Evolutionary conservation across 2,888 invertebrate species (phyloP).

Genomic region (Coremacera marginata): DNA sequence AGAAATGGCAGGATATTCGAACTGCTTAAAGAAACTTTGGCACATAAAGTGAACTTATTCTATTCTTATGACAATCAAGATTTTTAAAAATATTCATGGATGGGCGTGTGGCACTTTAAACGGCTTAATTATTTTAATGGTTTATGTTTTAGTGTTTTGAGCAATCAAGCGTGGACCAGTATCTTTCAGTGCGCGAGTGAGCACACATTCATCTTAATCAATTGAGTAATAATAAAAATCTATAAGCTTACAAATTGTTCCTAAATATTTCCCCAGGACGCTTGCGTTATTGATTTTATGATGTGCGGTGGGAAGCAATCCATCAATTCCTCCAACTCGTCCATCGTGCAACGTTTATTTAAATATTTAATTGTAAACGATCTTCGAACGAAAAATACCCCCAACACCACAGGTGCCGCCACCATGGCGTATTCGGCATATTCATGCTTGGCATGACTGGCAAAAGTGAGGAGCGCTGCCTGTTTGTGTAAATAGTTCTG

Average conservation of each 20-base stretch:
- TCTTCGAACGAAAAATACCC: slow-evolving; percentile 17
- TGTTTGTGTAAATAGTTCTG: slow-evolving; percentile 9
- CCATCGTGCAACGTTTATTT: slow-evolving; percentile 40
- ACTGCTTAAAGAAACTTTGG: too few species aligned
- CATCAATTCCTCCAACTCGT: slow-evolving; percentile 57
- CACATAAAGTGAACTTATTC: too few species aligned
- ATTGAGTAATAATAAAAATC: slow-evolving; percentile 17
- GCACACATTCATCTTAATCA: slow-evolving; percentile 32
- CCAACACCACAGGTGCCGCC: slow-evolving; percentile 34
- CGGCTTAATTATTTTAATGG: neutral
- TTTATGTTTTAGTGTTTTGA: too few species aligned
- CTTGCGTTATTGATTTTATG: slow-evolving; percentile 55
- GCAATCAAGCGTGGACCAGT: neutral
- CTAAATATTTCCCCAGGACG: slow-evolving; percentile 35
- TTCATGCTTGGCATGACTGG: too few species aligned
- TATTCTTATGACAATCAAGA: neutral
- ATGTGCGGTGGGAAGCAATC: slow-evolving; percentile 64
- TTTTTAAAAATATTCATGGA: neutral
- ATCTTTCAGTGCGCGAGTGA: slow-evolving; percentile 7
- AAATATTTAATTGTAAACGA: slow-evolving; percentile 22
- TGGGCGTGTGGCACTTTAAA: slow-evolving; percentile 7
- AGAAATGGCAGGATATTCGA: too few species aligned
- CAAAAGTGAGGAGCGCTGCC: neutral
- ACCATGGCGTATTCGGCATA: neutral
- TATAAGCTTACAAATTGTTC: slow-evolving; percentile 20